phyloP scores from a whole-genome alignment of 2,113 vertebrate genomes.

The Pteropus alecto region DNA sequence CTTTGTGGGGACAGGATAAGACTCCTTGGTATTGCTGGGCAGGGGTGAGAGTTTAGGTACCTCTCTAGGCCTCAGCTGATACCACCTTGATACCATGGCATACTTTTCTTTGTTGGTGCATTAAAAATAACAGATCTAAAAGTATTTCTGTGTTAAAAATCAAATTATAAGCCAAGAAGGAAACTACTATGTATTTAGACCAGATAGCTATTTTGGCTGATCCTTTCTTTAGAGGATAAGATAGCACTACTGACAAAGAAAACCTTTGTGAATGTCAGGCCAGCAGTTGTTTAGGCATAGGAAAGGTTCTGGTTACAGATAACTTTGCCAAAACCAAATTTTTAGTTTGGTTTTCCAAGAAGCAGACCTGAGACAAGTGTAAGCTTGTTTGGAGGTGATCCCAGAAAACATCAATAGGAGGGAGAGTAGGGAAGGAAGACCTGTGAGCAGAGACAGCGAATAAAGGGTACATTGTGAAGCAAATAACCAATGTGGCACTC shows the following conservation, averaged over 20 bases:
- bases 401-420: background rate
- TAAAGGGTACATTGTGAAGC: background rate
- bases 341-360: background rate
- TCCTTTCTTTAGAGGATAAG: background rate
- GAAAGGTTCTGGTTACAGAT: background rate
- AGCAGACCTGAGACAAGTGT: background rate
- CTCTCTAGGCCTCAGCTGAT: background rate
- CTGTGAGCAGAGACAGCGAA: background rate
- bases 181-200: background rate
- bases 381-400: background rate
- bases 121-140: background rate
- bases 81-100: background rate
- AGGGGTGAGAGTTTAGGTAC: background rate
- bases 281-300: background rate
- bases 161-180: background rate
- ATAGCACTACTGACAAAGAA: background rate
- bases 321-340: background rate
- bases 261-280: background rate
- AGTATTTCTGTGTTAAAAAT: background rate
- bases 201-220: background rate
- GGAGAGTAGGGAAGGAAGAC: background rate
- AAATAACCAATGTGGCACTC: background rate
- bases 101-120: background rate
- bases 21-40: background rate
- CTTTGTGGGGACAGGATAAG: background rate